phyloP scores from a whole-genome alignment of 2,888 invertebrate species.

The Melieria picta region DNA sequence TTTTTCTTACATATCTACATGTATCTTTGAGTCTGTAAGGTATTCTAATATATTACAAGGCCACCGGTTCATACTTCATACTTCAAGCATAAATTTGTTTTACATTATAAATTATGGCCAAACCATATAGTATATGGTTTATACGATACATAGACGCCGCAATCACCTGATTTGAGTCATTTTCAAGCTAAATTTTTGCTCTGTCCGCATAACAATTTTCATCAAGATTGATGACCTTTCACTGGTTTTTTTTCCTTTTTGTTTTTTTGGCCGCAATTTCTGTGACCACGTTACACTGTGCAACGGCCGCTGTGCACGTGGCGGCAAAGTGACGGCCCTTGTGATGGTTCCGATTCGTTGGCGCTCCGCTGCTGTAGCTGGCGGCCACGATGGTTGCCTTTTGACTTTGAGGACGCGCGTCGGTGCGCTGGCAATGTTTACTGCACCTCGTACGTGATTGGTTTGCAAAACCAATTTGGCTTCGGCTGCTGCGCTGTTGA shows the following conservation, averaged over 20 bases:
- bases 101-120: too few relatives aligned
- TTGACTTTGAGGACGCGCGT: slow-evolving; percentile 24
- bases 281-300: not conserved
- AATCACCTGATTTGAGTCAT: too few relatives aligned
- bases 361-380: not conserved
- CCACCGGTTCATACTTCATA: too few relatives aligned
- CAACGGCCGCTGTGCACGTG: not conserved
- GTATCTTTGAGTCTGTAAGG: too few relatives aligned
- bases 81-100: too few relatives aligned
- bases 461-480: slow-evolving; percentile 46
- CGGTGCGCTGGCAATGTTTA: slow-evolving; percentile 42
- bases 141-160: too few relatives aligned
- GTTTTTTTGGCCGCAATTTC: not conserved
- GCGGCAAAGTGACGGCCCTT: not conserved
- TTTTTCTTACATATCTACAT: too few relatives aligned
- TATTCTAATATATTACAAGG: too few relatives aligned
- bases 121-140: too few relatives aligned
- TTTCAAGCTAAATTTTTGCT: too few relatives aligned
- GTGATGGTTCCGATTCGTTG: not conserved
- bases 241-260: not conserved
- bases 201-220: not conserved
- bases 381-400: not conserved
- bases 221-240: not conserved
- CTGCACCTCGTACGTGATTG: slow-evolving; percentile 46
- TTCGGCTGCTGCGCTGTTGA: not conserved